Conservation (phyloP, 1,140 invertebrate genomes). For the Pseudomyrmex flavicornis region DNA sequence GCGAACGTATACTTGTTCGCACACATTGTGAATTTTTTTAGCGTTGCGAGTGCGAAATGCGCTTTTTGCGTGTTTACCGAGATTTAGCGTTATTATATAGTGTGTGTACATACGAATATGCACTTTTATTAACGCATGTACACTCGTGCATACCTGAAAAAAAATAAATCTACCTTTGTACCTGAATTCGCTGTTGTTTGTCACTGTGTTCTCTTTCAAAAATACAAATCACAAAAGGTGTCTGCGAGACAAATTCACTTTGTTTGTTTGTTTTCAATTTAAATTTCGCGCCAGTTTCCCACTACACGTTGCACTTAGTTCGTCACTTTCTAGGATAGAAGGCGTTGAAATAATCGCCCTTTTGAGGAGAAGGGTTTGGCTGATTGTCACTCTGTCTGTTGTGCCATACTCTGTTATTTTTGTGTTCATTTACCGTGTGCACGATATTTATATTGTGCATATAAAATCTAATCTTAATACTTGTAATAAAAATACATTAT, state of each 20-base stretch:
- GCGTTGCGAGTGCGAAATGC: constrained; percentile 17
- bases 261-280: too few species aligned
- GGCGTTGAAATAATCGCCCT: too few species aligned
- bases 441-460: too few species aligned
- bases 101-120: constrained; percentile 36
- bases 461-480: too few species aligned
- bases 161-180: constrained; percentile 58
- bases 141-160: constrained; percentile 40
- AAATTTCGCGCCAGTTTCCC: too few species aligned
- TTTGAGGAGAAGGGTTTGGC: too few species aligned
- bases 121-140: constrained; percentile 49
- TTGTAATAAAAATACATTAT: background rate
- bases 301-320: too few species aligned
- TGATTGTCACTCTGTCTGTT: too few species aligned
- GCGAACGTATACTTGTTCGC: constrained; percentile 38
- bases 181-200: background rate
- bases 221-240: background rate
- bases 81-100: constrained; percentile 25
- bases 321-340: too few species aligned
- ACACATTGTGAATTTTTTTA: constrained; percentile 27
- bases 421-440: too few species aligned
- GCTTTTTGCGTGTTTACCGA: constrained; percentile 24
- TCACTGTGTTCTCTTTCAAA: background rate
- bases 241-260: background rate
- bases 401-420: too few species aligned